Percentiles rank a stretch among this genome's conserved stretches.
phyloP scores from a whole-genome alignment of 2,888 invertebrate species.

The Caenorhabditis panamensis region DNA sequence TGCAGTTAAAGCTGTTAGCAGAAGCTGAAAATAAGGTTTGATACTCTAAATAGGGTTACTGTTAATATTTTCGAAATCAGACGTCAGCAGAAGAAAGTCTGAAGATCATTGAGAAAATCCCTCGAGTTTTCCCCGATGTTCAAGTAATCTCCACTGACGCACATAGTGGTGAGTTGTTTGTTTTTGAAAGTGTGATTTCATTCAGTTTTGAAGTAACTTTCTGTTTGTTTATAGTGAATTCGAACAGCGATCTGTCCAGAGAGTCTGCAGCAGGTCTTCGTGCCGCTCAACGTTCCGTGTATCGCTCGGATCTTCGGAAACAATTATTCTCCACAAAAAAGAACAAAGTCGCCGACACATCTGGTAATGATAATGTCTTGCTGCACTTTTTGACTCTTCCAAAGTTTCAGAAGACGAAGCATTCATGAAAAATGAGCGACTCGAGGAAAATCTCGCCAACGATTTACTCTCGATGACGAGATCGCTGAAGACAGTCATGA shows the following conservation, averaged over 20 bases:
- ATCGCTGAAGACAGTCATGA: conserved; percentile 92
- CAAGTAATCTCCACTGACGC: conserved; percentile 16
- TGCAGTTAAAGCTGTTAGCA: conserved; percentile 68
- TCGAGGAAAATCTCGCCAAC: conserved; percentile 93
- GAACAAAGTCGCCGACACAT: conserved; percentile 18
- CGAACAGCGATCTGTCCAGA: conserved; percentile 5
- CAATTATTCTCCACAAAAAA: conserved; percentile 67
- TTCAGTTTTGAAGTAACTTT: background rate
- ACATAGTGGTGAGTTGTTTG: conserved; percentile 24
- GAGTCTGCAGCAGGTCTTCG: conserved; percentile 67
- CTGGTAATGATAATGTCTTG: conserved; percentile 17
- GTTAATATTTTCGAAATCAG: too few species aligned
- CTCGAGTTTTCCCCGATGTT: conserved; percentile 47
- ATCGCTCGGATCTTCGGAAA: conserved; percentile 73
- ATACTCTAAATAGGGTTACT: too few species aligned
- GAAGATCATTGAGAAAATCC: conserved; percentile 59
- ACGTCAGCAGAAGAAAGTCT: conserved; percentile 43
- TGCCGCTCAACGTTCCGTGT: conserved; percentile 63
- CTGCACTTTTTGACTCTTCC: background rate
- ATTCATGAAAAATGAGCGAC: conserved; percentile 90
- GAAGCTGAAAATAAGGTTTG: conserved; percentile 71
- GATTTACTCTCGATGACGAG: conserved; percentile 93
- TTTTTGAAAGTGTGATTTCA: background rate
- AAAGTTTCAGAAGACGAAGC: conserved; percentile 85
- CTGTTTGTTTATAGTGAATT: conserved; percentile 10